A percentile compares a stretch with the other conserved stretches of the same genome.
Evolutionary conservation across 2,888 invertebrate genomes (phyloP).

Genomic region (Rhingia rostrata): DNA sequence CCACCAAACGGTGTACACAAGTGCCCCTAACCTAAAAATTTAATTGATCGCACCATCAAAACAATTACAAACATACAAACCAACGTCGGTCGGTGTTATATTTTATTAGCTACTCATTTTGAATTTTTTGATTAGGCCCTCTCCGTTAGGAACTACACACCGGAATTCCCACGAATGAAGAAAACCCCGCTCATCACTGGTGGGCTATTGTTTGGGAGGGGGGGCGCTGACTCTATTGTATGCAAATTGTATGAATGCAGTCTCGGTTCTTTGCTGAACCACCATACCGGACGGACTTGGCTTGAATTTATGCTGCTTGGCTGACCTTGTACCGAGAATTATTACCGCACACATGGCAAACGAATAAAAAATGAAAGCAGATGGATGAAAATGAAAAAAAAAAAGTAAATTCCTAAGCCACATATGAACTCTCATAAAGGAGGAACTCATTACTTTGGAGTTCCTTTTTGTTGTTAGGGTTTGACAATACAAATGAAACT

Average conservation of each 20-base stretch:
- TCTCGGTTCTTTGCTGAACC: not conserved
- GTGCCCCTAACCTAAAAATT: too few species aligned
- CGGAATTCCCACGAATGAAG: not conserved
- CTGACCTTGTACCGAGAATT: conserved; percentile 57
- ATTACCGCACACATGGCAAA: conserved; percentile 49
- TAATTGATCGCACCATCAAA: too few species aligned
- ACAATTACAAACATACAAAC: too few species aligned
- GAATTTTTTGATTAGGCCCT: not conserved
- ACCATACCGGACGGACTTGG: conserved; percentile 5
- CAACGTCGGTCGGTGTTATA: not conserved
- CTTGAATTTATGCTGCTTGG: conserved; percentile 7
- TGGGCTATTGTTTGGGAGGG: not conserved
- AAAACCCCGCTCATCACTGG: not conserved
- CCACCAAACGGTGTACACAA: too few species aligned
- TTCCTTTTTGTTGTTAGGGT: not conserved
- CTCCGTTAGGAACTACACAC: not conserved
- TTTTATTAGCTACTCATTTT: not conserved
- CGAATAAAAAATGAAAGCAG: conserved; percentile 29
- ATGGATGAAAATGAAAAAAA: not conserved
- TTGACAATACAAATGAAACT: conserved; percentile 5
- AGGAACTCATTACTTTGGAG: not conserved
- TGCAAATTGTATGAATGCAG: conserved; percentile 5
- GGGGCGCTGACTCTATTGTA: not conserved
- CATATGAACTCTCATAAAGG: conserved; percentile 6
- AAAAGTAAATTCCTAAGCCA: conserved; percentile 12